Conservation (phyloP, 1,140 invertebrate species). For the Cotesia chilonis region DNA sequence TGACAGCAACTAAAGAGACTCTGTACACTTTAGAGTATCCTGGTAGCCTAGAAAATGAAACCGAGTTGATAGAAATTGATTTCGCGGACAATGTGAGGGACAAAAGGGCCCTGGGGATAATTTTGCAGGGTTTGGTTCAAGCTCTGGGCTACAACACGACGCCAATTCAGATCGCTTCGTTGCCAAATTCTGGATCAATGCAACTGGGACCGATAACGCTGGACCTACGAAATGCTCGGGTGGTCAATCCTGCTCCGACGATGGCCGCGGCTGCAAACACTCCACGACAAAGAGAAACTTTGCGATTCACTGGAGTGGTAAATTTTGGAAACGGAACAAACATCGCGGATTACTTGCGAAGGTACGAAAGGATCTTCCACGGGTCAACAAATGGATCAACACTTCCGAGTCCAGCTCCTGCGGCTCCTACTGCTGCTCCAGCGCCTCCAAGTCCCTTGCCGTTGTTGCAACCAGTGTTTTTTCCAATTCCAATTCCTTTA, state of each 20-base stretch:
- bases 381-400: neutral
- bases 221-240: conserved; percentile 21
- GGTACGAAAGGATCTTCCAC: conserved; percentile 59
- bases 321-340: conserved; percentile 61
- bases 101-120: conserved; percentile 58
- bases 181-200: conserved; percentile 50
- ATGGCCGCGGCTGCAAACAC: conserved; percentile 23
- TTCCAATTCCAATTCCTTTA: conserved; percentile 50
- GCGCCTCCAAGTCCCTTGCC: conserved; percentile 31
- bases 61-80: neutral
- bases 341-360: conserved; percentile 52
- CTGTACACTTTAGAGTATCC: neutral
- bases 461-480: conserved; percentile 42
- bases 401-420: neutral
- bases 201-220: conserved; percentile 17
- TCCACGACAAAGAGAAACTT: conserved; percentile 49
- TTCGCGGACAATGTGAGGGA: conserved; percentile 45
- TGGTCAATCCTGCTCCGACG: conserved; percentile 17
- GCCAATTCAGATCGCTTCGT: conserved; percentile 52
- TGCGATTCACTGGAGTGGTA: conserved; percentile 59
- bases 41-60: neutral
- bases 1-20: too few species aligned
- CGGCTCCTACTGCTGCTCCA: conserved; percentile 11
- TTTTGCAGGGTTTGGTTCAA: conserved; percentile 56
- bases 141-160: conserved; percentile 56